Evolutionary conservation across 2,888 invertebrate genomes (phyloP).

Genomic region (Caenorhabditis sp.): DNA sequence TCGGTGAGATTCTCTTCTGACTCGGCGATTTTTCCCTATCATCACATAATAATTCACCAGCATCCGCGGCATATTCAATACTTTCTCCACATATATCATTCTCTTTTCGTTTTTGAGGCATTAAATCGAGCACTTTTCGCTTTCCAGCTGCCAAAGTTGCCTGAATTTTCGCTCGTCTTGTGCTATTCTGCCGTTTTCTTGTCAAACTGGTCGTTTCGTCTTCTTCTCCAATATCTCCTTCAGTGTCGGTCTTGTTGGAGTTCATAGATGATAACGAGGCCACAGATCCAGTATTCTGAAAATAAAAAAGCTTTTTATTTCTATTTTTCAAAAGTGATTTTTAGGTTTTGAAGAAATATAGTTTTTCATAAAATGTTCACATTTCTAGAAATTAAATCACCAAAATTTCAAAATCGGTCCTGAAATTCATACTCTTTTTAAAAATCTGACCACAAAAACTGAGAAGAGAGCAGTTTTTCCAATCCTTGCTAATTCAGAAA

Average conservation of each 20-base stretch:
- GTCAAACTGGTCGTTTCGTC: conserved; percentile 16
- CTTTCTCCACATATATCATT: conserved; percentile 32
- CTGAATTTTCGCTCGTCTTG: conserved; percentile 36
- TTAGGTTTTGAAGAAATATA: conserved; percentile 10
- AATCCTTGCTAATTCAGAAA: too few species aligned
- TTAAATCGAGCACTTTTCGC: conserved; percentile 44
- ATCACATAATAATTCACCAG: conserved; percentile 9
- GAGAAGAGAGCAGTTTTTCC: too few species aligned
- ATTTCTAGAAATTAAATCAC: too few species aligned
- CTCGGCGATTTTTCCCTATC: conserved; percentile 1
- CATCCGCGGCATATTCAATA: conserved; percentile 36
- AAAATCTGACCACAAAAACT: too few species aligned
- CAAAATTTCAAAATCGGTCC: too few species aligned
- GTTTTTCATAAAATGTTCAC: not conserved
- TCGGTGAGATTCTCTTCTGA: conserved; percentile 37
- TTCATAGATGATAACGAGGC: conserved; percentile 40
- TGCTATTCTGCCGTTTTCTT: conserved; percentile 34
- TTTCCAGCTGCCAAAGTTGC: conserved; percentile 53
- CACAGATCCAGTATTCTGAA: conserved; percentile 39
- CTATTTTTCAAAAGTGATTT: too few species aligned
- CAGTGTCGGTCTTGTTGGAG: conserved; percentile 43
- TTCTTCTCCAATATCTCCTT: conserved; percentile 28
- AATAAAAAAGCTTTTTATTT: not conserved
- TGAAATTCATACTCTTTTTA: too few species aligned
- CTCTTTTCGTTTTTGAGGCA: conserved; percentile 36